Conservation (phyloP, 2,888 invertebrate species). For the Carabus problematicus region DNA sequence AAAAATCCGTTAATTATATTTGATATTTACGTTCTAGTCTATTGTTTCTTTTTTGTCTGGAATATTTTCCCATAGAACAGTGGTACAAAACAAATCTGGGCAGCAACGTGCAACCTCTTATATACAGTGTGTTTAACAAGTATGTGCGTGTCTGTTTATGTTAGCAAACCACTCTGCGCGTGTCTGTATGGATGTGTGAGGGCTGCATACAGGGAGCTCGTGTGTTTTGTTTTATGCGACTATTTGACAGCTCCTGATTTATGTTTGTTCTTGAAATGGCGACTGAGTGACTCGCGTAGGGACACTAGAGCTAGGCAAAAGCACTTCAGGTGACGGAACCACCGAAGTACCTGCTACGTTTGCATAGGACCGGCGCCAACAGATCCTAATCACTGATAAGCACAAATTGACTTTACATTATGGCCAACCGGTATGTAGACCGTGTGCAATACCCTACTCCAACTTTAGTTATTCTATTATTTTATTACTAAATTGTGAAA, state of each 20-base stretch:
- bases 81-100: not conserved
- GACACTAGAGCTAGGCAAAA: conserved; percentile 1
- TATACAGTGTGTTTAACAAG: conserved; percentile 7
- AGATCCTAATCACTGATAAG: conserved; percentile 39
- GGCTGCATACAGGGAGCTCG: not conserved
- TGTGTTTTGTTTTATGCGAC: conserved; percentile 11
- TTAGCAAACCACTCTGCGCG: conserved; percentile 6
- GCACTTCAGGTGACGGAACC: conserved; percentile 10
- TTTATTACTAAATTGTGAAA: too few relatives aligned
- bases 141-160: conserved; percentile 9
- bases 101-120: not conserved
- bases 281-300: not conserved
- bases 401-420: conserved; percentile 38
- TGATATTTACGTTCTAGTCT: too few relatives aligned
- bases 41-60: too few relatives aligned
- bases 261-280: not conserved
- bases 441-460: not conserved
- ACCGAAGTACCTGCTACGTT: conserved; percentile 12
- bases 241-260: conserved; percentile 9
- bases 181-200: conserved; percentile 1
- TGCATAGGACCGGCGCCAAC: conserved; percentile 29
- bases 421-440: conserved; percentile 3
- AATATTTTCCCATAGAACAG: conserved; percentile 9
- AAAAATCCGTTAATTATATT: too few relatives aligned
- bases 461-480: too few relatives aligned